Conservation (phyloP, 2,888 invertebrate genomes). For the Lochmaea capreae region DNA sequence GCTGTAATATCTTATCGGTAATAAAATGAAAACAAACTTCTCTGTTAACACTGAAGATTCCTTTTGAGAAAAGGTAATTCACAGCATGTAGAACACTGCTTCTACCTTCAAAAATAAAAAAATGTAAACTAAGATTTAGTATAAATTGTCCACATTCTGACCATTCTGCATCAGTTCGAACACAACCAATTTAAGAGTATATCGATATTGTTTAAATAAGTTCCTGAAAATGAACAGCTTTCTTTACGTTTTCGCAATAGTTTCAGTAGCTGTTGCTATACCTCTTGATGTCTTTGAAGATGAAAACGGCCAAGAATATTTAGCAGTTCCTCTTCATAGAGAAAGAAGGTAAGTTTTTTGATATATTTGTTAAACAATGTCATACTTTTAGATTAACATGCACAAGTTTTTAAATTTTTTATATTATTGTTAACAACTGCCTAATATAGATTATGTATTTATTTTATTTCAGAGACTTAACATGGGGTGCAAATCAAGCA, state of each 20-base stretch:
- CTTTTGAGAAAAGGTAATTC: too few relatives aligned
- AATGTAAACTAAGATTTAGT: too few relatives aligned
- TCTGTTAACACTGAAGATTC: too few relatives aligned
- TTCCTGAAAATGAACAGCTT: slow-evolving; percentile 40
- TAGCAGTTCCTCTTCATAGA: slow-evolving; percentile 38
- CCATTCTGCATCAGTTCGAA: too few relatives aligned
- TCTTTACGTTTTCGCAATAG: slow-evolving; percentile 21
- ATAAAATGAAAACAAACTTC: too few relatives aligned
- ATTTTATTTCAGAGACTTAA: slow-evolving; percentile 16
- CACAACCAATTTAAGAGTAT: too few relatives aligned
- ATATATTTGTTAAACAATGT: neutral
- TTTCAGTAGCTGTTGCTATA: slow-evolving; percentile 29
- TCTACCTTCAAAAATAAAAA: too few relatives aligned
- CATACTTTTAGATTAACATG: too few relatives aligned
- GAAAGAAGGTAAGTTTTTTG: slow-evolving; percentile 44
- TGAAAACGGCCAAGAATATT: slow-evolving; percentile 41
- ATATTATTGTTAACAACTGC: neutral
- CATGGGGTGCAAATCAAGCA: slow-evolving; percentile 24
- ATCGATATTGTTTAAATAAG: neutral
- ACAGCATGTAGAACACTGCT: too few relatives aligned
- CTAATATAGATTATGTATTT: neutral
- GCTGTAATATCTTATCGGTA: too few relatives aligned
- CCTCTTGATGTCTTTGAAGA: slow-evolving; percentile 43
- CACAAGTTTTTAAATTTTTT: neutral
- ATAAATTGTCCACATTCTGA: too few relatives aligned